Evolutionary conservation across 2,797 vertebrate genomes (phyloP).

Genomic region (Novumbra hubbsi): DNA sequence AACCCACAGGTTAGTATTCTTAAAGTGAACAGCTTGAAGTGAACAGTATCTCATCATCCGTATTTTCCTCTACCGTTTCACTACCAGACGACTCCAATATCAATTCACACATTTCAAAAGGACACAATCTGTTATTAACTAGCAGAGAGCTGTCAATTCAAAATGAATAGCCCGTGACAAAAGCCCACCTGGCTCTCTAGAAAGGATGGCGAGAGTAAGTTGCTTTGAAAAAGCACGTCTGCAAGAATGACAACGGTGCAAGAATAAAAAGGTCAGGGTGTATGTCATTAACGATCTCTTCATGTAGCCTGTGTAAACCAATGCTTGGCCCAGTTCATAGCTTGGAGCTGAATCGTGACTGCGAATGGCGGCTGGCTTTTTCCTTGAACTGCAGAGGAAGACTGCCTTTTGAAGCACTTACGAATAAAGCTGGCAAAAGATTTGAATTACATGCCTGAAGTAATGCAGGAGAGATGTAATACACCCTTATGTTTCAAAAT

Average conservation of each 20-base stretch:
- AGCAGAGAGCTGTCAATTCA: slow-evolving; percentile 3
- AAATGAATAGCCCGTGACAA: slow-evolving; percentile 4
- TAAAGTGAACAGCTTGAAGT: neutral
- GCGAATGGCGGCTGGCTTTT: neutral
- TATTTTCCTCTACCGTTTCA: neutral
- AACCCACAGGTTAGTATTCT: neutral
- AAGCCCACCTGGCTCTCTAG: neutral
- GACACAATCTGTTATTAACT: neutral
- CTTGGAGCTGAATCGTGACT: neutral
- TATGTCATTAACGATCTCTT: neutral
- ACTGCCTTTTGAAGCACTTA: neutral
- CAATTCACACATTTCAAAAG: neutral
- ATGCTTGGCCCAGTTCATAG: neutral
- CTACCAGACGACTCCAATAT: neutral
- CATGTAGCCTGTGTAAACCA: slow-evolving; percentile 23
- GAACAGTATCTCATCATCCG: neutral
- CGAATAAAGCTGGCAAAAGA: slow-evolving; percentile 28
- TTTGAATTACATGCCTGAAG: slow-evolving; percentile 23
- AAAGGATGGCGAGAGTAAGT: no score
- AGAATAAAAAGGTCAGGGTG: no score
- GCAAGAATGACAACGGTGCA: no score
- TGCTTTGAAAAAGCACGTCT: no score
- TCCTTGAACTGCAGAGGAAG: neutral
- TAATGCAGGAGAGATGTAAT: no score
- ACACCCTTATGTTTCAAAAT: no score